These are phyloP conservation scores for Struthidea cinerea DNA, from an alignment of 2,113 vertebrate genomes.

Conservation along the genomic window DNA sequence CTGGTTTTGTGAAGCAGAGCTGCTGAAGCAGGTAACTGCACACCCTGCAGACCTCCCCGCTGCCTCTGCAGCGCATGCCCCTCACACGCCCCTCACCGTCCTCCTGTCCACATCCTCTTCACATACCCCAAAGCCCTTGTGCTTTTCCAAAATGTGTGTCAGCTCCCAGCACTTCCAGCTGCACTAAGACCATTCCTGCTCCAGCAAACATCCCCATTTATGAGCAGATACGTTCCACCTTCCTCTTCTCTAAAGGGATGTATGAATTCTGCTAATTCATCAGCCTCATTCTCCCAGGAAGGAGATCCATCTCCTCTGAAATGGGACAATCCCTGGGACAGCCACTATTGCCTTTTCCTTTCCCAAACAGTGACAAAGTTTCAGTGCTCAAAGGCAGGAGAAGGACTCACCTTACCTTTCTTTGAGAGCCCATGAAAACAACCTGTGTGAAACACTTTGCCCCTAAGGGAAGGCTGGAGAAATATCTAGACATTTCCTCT, in stretches of 20 bases:
- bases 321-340: not conserved
- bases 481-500: not conserved
- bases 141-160: not conserved
- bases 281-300: not conserved
- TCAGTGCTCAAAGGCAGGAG: not conserved
- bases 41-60: rapidly evolving
- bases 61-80: not conserved
- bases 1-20: not conserved
- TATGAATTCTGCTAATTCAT: not conserved
- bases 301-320: not conserved
- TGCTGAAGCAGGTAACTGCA: not conserved
- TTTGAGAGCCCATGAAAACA: not conserved
- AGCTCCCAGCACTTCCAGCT: not conserved
- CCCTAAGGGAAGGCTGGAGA: not conserved
- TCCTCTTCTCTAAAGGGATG: not conserved
- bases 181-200: not conserved
- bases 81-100: rapidly evolving
- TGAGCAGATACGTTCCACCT: not conserved
- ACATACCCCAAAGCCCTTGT: not conserved
- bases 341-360: not conserved
- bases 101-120: not conserved
- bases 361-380: not conserved
- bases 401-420: not conserved
- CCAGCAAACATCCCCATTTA: not conserved
- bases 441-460: not conserved